Base-by-base conservation (phyloP, 1,140 invertebrate species). In the Ylistrum balloti region DNA sequence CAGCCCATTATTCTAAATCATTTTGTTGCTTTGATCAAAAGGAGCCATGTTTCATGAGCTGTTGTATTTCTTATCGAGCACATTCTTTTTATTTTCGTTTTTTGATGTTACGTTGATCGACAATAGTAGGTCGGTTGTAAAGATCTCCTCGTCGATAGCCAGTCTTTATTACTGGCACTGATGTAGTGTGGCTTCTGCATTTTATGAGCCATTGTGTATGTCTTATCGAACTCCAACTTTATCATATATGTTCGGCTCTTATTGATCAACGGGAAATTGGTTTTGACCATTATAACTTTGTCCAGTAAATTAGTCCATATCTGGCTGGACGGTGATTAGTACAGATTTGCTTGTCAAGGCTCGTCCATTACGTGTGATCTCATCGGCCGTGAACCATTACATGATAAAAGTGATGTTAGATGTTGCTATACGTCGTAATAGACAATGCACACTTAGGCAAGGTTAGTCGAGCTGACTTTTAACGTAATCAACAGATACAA, bases 221-320 rank as follows among this genome's bases (percentile, higher is more conserved):
- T n/a, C 56, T 74, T 74, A 74, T 74, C 56, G 56, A 74, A 74
- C 56, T 3, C n/a, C 22, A n/a, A 3, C n/a, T 74, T 28, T 74
- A 74, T 74, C 56, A 74, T 74, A n/a, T n/a, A 74, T 28, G 22
- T 74, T 17, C 56, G 56, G 22, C 56, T 74, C 22, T n/a, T 74
- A 74, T 74, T n/a, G 56, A 74, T 74, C 56, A 9, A n/a, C 56
- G 56, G 22, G 22, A 74, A 74, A 74, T 74, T 74, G 56, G 56
- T 74, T 74, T n/a, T n/a, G 56, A 74, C 56, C n/a, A 74, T 74
- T 74, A 74, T 74, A 28, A 74, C 56, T 28, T n/a, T 1, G 22
- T 74, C 22, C 56, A 22, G 56, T 74, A 74, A 74, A 74, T 74
- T 74, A n/a, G 56, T 74, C 56, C 56, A n/a, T 74, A 74, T 74